phyloP scores from a whole-genome alignment of 2,888 invertebrate species.

The Sipha maydis region DNA sequence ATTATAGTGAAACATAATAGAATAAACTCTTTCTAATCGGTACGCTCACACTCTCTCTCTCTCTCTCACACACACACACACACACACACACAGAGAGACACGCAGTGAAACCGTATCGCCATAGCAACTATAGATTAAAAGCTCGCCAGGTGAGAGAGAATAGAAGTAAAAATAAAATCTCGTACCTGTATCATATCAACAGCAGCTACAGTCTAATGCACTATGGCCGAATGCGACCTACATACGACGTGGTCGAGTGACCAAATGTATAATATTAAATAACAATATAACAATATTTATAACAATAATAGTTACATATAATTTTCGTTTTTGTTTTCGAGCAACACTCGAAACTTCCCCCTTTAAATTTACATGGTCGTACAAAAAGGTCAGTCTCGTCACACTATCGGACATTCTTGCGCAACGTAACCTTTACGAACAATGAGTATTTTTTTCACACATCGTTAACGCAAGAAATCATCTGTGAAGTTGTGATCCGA shows the following conservation, averaged over 20 bases:
- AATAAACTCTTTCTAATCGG: too few species aligned
- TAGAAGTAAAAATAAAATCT: constrained; percentile 31
- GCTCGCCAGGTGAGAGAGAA: constrained; percentile 7
- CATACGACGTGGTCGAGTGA: background rate
- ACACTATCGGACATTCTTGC: background rate
- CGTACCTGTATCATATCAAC: background rate
- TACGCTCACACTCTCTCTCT: too few species aligned
- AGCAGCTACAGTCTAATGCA: background rate
- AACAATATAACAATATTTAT: too few species aligned
- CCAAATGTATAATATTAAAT: too few species aligned
- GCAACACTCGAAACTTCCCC: background rate
- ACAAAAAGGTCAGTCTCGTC: background rate
- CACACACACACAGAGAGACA: too few species aligned
- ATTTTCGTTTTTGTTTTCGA: too few species aligned
- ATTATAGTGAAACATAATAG: background rate
- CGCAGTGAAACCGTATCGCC: background rate
- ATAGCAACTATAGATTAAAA: constrained; percentile 34
- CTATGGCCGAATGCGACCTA: background rate
- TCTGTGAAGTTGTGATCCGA: background rate
- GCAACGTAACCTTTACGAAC: background rate
- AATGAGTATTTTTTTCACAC: background rate
- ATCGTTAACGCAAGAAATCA: background rate
- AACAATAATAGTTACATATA: too few species aligned
- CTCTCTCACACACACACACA: too few species aligned
- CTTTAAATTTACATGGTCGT: background rate